Percentiles rank a stretch among this genome's conserved stretches.
These are phyloP conservation scores for Cartodere bifasciata DNA, from an alignment of 2,888 invertebrate species.

Conservation along the genomic window DNA sequence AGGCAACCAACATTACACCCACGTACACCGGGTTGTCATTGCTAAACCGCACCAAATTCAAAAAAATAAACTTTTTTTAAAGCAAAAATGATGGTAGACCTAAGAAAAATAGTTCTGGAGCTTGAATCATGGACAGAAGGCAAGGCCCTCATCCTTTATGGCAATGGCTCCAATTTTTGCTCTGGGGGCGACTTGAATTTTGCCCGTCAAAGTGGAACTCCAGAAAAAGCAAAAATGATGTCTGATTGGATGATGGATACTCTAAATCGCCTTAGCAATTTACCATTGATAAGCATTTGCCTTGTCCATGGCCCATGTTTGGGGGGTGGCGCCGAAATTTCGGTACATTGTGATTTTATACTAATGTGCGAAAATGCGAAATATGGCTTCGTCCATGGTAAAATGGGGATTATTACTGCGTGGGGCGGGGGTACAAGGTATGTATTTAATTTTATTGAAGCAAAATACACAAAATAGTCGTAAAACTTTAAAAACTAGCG, in stretches of 20 bases:
- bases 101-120: constrained; percentile 21
- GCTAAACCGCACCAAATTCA: too few relatives aligned
- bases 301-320: constrained; percentile 24
- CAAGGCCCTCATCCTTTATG: constrained; percentile 26
- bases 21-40: too few relatives aligned
- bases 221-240: constrained; percentile 23
- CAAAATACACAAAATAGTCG: too few relatives aligned
- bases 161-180: constrained; percentile 26
- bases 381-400: constrained; percentile 28
- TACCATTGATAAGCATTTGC: constrained; percentile 24
- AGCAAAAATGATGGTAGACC: constrained; percentile 30
- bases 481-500: too few relatives aligned
- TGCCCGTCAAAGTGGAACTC: constrained; percentile 19
- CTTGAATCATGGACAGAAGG: constrained; percentile 27
- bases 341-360: constrained; percentile 26
- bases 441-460: too few relatives aligned
- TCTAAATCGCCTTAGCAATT: constrained; percentile 20
- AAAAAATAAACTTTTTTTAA: too few relatives aligned
- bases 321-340: constrained; percentile 28
- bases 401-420: constrained; percentile 28
- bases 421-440: constrained; percentile 29
- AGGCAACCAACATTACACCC: too few relatives aligned
- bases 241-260: constrained; percentile 25
- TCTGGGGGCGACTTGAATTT: constrained; percentile 29
- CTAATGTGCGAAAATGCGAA: constrained; percentile 23